Conservation (phyloP, 1,140 invertebrate genomes). For the Zophobas morio region DNA sequence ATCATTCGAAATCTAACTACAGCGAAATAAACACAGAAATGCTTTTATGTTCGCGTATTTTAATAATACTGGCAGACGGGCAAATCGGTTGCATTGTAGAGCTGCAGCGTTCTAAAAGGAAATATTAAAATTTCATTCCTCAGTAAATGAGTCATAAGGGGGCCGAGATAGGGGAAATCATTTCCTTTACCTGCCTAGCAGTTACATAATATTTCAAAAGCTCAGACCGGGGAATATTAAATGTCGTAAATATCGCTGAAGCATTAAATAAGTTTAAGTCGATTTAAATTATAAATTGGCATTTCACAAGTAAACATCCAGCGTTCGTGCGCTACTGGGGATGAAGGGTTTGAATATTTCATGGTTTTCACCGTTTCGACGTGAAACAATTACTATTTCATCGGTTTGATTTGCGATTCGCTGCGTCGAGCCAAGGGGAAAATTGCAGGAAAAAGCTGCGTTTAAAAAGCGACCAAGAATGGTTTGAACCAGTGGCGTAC, state of each 20-base stretch:
- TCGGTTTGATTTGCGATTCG: background rate
- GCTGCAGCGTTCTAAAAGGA: constrained; percentile 29
- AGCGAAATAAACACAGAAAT: constrained; percentile 42
- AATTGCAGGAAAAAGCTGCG: constrained; percentile 42
- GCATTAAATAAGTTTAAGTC: constrained; percentile 32
- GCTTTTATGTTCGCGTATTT: constrained; percentile 42
- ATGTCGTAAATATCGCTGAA: constrained; percentile 13
- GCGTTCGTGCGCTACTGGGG: background rate
- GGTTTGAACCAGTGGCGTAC: too few relatives aligned
- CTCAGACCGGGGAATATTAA: constrained; percentile 34
- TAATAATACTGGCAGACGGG: constrained; percentile 19
- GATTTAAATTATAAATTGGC: constrained; percentile 28
- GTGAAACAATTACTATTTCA: background rate
- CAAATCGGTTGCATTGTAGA: constrained; percentile 24
- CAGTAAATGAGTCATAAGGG: constrained; percentile 44
- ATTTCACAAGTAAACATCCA: constrained; percentile 11
- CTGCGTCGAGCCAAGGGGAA: background rate
- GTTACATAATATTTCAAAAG: constrained; percentile 42
- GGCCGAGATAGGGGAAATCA: constrained; percentile 33
- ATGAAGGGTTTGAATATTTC: constrained; percentile 21
- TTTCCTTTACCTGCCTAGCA: constrained; percentile 37
- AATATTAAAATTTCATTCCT: constrained; percentile 47
- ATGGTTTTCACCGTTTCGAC: constrained; percentile 11
- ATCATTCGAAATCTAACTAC: constrained; percentile 12
- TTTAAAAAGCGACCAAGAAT: constrained; percentile 33